Conservation (phyloP, 2,888 invertebrate genomes). For the Sphaerophoria rueppellii region DNA sequence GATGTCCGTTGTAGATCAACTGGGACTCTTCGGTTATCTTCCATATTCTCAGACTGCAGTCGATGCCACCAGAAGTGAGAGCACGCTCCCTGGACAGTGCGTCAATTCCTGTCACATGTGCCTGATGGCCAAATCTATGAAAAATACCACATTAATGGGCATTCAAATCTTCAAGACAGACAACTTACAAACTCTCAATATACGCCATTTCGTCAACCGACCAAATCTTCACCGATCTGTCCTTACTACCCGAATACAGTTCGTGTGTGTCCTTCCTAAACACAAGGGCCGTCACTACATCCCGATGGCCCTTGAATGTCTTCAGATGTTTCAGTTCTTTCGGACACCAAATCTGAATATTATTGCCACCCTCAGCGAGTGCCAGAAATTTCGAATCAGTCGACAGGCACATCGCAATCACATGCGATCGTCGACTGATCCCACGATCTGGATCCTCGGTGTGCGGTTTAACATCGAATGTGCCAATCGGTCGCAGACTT, state of each 20-base stretch:
- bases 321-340: slow-evolving; percentile 89
- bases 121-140: slow-evolving; percentile 91
- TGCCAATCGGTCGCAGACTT: slow-evolving; percentile 85
- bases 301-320: slow-evolving; percentile 91
- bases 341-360: slow-evolving; percentile 93
- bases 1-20: slow-evolving; percentile 93
- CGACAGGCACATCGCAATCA: slow-evolving; percentile 88
- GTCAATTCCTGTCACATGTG: slow-evolving; percentile 93
- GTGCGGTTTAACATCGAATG: slow-evolving; percentile 81
- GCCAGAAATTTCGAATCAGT: slow-evolving; percentile 92
- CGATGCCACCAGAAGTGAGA: slow-evolving; percentile 94
- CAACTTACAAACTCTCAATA: slow-evolving; percentile 91
- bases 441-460: slow-evolving; percentile 79
- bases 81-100: slow-evolving; percentile 92
- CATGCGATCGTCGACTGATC: slow-evolving; percentile 80
- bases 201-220: slow-evolving; percentile 97
- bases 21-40: slow-evolving; percentile 99
- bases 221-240: slow-evolving; percentile 96
- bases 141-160: not conserved
- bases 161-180: not conserved
- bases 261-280: slow-evolving; percentile 94
- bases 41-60: slow-evolving; percentile 95
- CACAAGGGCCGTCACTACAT: slow-evolving; percentile 88
- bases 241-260: slow-evolving; percentile 90
- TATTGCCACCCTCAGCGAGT: slow-evolving; percentile 86